Evolutionary conservation across 2,888 invertebrate genomes (phyloP), one percentile per base, ranked within the genome.

Genomic region (Mythimna lalbum): DNA sequence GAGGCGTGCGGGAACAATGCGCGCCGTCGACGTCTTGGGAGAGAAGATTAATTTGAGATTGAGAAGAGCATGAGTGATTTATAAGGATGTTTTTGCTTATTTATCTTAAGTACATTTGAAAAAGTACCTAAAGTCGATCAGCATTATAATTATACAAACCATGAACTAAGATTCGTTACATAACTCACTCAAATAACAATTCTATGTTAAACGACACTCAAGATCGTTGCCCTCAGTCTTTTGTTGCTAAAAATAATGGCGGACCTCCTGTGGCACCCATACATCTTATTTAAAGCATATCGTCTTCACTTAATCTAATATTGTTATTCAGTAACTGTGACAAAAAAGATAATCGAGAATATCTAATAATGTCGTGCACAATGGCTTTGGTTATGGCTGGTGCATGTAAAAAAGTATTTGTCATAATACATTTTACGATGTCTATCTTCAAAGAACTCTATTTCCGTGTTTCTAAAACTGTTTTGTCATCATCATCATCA

Each of bases 191-290:
- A 73, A 84, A 84, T 76, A 74, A 70, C 62, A 74, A 63, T 65
- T 78, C 23, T 83, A 76, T 81, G 76, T 72, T 69, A 79, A 83
- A 73, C 36, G 39, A 17, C 47, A 63, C 43, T 7, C 0, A 72
- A 56, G 81, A 69, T 74, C 72, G 76, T 65, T 81, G 84, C 67
- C 76, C 82, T 74, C 75, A 31, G 10, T 55, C 49, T 74, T 68
- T 80, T 80, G 63, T 67, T 59, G 65, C 61, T 31, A 67, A 61
- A 71, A 76, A 70, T 55, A 76, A 83, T 67, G 66, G 59, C 63
- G 21, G 83, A 80, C 78, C 82, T 57, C 81, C 78, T 68, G 70
- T 49, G 59, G 70, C 53, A 61, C 57, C 53, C 39, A 83, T 83
- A 81, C 57, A 78, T 80, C 79, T 59, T 77, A 53, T 64, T 70